Conservation (phyloP, 2,888 invertebrate species). For the Platynereis dumerilii region DNA sequence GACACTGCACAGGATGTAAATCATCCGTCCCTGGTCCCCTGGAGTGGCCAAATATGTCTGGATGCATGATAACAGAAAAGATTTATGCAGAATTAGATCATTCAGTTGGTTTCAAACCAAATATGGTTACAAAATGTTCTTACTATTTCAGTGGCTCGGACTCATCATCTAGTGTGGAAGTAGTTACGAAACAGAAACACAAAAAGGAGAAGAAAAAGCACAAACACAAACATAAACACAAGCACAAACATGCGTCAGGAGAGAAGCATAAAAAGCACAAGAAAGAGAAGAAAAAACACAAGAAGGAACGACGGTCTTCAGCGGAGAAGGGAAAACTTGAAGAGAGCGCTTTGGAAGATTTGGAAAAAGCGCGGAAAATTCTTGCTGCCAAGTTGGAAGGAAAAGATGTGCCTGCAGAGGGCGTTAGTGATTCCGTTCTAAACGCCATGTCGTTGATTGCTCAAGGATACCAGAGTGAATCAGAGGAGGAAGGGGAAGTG, state of each 20-base stretch:
- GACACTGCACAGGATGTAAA: too few relatives aligned
- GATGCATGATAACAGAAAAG: too few relatives aligned
- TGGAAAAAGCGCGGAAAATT: slow-evolving; percentile 60
- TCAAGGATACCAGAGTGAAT: slow-evolving; percentile 50
- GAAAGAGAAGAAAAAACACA: slow-evolving; percentile 48
- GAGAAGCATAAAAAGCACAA: slow-evolving; percentile 42
- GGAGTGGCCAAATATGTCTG: too few relatives aligned
- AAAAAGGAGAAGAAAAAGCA: slow-evolving; percentile 34
- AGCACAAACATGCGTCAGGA: slow-evolving; percentile 65
- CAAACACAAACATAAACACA: slow-evolving; percentile 46
- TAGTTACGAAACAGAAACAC: slow-evolving; percentile 14
- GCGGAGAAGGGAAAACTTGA: slow-evolving; percentile 38
- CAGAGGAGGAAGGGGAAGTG: slow-evolving; percentile 60
- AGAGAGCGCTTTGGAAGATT: slow-evolving; percentile 53
- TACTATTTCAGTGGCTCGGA: slow-evolving; percentile 16
- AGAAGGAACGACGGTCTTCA: slow-evolving; percentile 34
- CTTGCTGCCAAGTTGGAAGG: slow-evolving; percentile 58
- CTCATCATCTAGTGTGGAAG: slow-evolving; percentile 13
- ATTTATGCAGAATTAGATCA: too few relatives aligned
- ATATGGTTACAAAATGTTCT: too few relatives aligned
- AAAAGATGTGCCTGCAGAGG: slow-evolving; percentile 28
- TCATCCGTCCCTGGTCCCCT: too few relatives aligned
- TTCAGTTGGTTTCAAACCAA: too few relatives aligned
- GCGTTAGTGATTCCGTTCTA: slow-evolving; percentile 31
- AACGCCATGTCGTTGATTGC: slow-evolving; percentile 53